These are phyloP conservation scores for Sphaeridia pumilis DNA, from an alignment of 2,888 invertebrate species.

Conservation along the genomic window DNA sequence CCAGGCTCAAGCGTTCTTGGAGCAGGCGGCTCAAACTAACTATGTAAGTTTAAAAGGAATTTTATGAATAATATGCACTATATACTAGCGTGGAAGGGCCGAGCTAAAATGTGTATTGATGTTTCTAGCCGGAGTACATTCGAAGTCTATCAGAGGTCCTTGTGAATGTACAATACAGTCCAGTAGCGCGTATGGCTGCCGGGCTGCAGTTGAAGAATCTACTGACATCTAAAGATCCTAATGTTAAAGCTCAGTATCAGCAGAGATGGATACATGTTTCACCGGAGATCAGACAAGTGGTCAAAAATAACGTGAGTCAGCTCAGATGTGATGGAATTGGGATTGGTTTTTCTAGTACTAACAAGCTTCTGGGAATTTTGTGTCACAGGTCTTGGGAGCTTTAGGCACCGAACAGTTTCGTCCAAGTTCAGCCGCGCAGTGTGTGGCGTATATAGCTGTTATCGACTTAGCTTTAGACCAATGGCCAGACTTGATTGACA, in stretches of 20 bases:
- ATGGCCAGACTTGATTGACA: conserved; percentile 80
- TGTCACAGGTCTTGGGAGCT: conserved; percentile 67
- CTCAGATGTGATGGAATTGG: too few relatives aligned
- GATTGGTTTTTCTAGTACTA: too few relatives aligned
- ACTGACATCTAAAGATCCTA: conserved; percentile 85
- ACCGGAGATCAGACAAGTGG: conserved; percentile 71
- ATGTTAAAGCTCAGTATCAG: conserved; percentile 68
- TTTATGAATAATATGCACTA: too few relatives aligned
- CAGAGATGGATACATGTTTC: conserved; percentile 76
- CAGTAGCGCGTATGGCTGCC: conserved; percentile 94
- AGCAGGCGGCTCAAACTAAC: conserved; percentile 83
- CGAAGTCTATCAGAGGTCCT: conserved; percentile 87
- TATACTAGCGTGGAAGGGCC: too few relatives aligned
- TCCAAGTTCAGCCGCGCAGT: conserved; percentile 96
- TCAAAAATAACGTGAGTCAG: conserved; percentile 81
- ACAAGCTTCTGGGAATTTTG: too few relatives aligned
- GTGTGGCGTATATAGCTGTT: conserved; percentile 96
- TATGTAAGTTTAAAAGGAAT: conserved; percentile 61
- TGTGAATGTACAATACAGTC: conserved; percentile 75
- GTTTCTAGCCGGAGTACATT: conserved; percentile 66
- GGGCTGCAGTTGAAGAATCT: conserved; percentile 97
- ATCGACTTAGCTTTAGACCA: conserved; percentile 84
- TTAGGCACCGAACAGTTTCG: conserved; percentile 91
- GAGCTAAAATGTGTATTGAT: too few relatives aligned
- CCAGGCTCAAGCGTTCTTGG: conserved; percentile 80